Evolutionary conservation across 2,888 invertebrate species (phyloP).

Genomic region (Sympetrum striolatum): DNA sequence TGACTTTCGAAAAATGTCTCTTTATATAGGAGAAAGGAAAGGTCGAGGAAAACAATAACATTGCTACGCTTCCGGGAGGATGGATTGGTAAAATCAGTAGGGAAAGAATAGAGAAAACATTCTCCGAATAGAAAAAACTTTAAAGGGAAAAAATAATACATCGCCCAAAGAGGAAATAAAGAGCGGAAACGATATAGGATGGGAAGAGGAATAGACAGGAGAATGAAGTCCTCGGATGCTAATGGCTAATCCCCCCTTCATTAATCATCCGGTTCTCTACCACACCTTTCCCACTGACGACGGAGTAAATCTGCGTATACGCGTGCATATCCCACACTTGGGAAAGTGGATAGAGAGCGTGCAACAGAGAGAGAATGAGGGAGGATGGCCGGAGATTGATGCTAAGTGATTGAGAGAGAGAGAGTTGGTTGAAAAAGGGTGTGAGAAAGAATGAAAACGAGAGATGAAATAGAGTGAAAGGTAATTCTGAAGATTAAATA

Average conservation of each 20-base stretch:
- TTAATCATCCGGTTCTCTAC: slow-evolving; percentile 13
- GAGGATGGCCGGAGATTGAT: neutral
- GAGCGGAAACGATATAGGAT: neutral
- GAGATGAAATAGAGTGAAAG: neutral
- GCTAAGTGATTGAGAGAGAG: neutral
- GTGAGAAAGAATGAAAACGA: neutral
- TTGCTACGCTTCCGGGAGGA: too few relatives aligned
- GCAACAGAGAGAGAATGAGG: neutral
- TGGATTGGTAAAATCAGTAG: too few relatives aligned
- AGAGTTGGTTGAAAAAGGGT: neutral
- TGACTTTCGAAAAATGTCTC: too few relatives aligned
- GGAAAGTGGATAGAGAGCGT: neutral
- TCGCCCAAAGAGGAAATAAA: neutral
- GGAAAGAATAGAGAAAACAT: too few relatives aligned
- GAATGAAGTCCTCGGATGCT: neutral
- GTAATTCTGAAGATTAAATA: too few relatives aligned
- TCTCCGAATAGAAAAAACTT: too few relatives aligned
- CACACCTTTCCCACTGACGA: neutral
- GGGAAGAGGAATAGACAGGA: neutral
- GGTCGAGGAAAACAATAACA: too few relatives aligned
- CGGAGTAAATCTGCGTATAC: neutral
- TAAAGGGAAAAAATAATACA: too few relatives aligned
- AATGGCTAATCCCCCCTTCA: slow-evolving; percentile 25
- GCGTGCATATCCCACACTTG: neutral
- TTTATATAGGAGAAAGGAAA: too few relatives aligned